Conservation (phyloP, 2,113 vertebrate species). For the Odontesthes bonariensis region DNA sequence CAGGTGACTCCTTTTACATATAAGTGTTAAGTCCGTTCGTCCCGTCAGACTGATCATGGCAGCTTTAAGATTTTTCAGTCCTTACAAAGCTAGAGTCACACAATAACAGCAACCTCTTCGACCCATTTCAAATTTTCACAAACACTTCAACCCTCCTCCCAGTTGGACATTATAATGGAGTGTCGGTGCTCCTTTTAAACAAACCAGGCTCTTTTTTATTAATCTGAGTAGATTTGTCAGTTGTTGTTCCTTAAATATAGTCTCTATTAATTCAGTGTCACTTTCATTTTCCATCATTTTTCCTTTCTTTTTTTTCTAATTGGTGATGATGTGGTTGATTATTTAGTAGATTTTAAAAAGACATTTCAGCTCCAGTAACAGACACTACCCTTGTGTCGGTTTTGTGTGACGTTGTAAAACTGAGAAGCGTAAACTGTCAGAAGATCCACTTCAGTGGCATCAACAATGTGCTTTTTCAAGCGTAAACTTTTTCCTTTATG, state of each 20-base stretch:
- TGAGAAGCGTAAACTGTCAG: conserved; percentile 44
- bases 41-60: background rate
- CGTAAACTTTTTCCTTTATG: conserved; percentile 21
- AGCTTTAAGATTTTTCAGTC: background rate
- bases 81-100: conserved; percentile 30
- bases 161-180: background rate
- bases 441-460: conserved; percentile 49
- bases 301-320: background rate
- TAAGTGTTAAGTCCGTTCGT: background rate
- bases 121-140: background rate
- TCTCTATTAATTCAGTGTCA: conserved; percentile 39
- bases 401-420: conserved; percentile 56
- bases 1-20: background rate
- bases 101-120: conserved; percentile 7
- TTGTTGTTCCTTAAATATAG: conserved; percentile 30
- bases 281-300: conserved; percentile 17
- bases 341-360: conserved; percentile 43
- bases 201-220: conserved; percentile 41
- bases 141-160: background rate
- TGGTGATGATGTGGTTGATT: conserved; percentile 27
- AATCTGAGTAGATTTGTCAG: background rate
- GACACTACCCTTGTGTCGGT: conserved; percentile 39
- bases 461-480: conserved; percentile 19
- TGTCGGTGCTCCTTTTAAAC: conserved; percentile 25
- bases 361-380: conserved; percentile 15